Evolutionary conservation across 2,797 vertebrate genomes (phyloP).

Genomic region (Menidia menidia): DNA sequence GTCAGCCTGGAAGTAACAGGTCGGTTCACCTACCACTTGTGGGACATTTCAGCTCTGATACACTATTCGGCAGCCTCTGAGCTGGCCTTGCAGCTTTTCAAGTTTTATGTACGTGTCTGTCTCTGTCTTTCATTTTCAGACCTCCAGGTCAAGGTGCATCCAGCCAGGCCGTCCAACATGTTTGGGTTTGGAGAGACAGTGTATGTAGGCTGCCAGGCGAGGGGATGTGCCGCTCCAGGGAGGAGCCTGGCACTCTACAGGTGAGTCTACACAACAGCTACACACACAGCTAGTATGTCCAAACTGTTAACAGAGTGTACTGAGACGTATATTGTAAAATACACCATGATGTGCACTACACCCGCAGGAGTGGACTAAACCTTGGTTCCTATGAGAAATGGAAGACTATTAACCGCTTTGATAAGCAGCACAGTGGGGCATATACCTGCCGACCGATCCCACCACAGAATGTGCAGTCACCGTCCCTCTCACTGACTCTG

Average conservation of each 20-base stretch:
- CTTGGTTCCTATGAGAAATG: slow-evolving; percentile 78
- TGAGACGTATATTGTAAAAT: neutral
- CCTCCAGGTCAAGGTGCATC: slow-evolving; percentile 82
- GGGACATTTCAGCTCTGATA: slow-evolving; percentile 33
- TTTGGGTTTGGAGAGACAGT: slow-evolving; percentile 82
- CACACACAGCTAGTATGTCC: neutral
- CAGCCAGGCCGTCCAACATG: slow-evolving; percentile 77
- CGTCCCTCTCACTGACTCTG: slow-evolving; percentile 68
- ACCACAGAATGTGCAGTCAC: slow-evolving; percentile 81
- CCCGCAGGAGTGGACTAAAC: slow-evolving; percentile 76
- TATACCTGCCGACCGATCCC: slow-evolving; percentile 83
- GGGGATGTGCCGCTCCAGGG: slow-evolving; percentile 80
- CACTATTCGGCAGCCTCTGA: too few species aligned
- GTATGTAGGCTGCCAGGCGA: slow-evolving; percentile 80
- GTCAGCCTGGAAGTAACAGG: slow-evolving; percentile 81
- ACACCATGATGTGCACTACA: neutral
- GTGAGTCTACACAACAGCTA: slow-evolving; percentile 14
- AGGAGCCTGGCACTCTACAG: slow-evolving; percentile 80
- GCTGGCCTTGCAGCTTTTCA: too few species aligned
- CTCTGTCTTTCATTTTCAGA: slow-evolving; percentile 61
- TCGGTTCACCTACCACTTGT: slow-evolving; percentile 12
- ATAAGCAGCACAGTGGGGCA: slow-evolving; percentile 73
- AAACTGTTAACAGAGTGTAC: neutral
- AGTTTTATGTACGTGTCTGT: neutral
- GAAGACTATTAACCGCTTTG: slow-evolving; percentile 80